Evolutionary conservation across 2,113 vertebrate genomes (phyloP).

Genomic region (Sciurus niger): DNA sequence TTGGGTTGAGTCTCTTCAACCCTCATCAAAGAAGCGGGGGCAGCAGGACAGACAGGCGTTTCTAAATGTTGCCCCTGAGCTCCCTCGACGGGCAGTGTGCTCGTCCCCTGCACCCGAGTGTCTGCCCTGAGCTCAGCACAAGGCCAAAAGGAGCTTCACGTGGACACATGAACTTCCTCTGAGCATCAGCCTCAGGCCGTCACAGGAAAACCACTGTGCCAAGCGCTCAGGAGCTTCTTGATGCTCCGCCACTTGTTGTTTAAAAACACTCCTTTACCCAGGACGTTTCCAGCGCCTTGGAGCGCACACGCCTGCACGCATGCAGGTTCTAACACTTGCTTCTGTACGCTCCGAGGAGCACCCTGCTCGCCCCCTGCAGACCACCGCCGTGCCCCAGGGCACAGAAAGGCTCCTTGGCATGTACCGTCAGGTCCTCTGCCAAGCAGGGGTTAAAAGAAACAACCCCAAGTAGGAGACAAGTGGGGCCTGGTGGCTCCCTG

Average conservation of each 20-base stretch:
- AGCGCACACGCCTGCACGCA: background rate
- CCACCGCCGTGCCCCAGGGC: background rate
- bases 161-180: background rate
- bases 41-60: background rate
- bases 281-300: background rate
- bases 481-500: background rate
- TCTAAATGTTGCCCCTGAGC: background rate
- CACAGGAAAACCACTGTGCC: background rate
- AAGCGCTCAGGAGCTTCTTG: background rate
- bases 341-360: accelerated
- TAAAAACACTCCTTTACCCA: background rate
- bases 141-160: background rate
- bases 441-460: background rate
- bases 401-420: background rate
- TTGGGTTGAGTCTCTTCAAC: accelerated
- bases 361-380: background rate
- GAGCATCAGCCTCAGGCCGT: background rate
- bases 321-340: background rate
- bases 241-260: background rate
- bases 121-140: background rate
- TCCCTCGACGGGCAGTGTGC: too few relatives aligned
- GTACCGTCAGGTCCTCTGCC: accelerated
- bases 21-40: background rate
- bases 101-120: background rate
- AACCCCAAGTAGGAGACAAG: background rate